Evolutionary conservation across 1,140 invertebrate genomes (phyloP), one percentile per base, ranked within the genome.

Genomic region (Drosophila baimaii): DNA sequence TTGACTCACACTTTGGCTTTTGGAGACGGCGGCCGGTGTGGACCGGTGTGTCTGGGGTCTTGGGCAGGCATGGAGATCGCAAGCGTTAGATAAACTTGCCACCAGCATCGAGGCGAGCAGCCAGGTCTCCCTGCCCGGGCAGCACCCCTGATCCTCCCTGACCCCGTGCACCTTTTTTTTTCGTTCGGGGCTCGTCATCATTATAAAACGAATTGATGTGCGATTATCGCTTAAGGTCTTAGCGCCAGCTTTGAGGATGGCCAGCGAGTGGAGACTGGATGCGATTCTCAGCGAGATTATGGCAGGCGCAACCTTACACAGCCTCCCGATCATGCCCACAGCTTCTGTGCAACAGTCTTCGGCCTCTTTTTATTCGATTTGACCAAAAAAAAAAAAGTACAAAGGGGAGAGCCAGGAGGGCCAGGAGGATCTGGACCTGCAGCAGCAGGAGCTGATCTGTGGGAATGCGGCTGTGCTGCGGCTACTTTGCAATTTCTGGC

Each of bases 201-300:
- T 86, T 86, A 86, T 86, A 82, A 86, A 86, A 86, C 83, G 83
- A 86, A 86, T 86, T 86, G 83, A 86, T 86, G 79, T 75, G 83
- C 83, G 83, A 86, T 86, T 88, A 86, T 86, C 83, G 83, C 79
- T 89, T 71, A 77, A 80, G 76, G 80, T 89, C 79, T 86, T 89
- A 86, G 83, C 83, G 83, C 83, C 83, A 88, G 83, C 64, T 59
- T 63, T 64, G 54, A 54, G 74, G 65, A 44, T 51, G 46, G 23
- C 44, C 8, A n/a, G 71, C 19, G 27, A 19, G 23, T 51, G 64
- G n/a, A n/a, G n/a, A n/a, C 33, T 57, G 49, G 41, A 13, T 39
- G 65, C 33, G 69, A 75, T 35, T 49, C 49, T 56, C 54, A 8
- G 15, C 35, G 72, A 88, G 82, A 86, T 86, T 86, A 86, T 86